Conservation (phyloP, 1,140 invertebrate genomes). For the Rhopalosiphum maidis region DNA sequence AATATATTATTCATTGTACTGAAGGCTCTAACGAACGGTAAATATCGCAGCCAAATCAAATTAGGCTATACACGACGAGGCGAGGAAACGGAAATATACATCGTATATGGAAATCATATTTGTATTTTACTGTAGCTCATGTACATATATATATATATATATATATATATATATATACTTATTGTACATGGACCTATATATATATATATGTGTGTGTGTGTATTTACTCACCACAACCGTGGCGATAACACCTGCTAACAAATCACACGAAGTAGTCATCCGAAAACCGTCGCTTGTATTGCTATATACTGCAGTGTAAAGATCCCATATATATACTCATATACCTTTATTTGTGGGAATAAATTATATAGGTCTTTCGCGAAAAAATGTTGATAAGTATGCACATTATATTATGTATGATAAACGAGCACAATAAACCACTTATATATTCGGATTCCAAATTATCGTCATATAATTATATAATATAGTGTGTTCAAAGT, state of each 20-base stretch:
- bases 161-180: neutral
- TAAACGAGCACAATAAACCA: neutral
- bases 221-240: neutral
- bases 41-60: constrained; percentile 34
- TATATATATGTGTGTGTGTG: neutral
- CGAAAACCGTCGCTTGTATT: neutral
- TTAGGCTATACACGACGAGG: neutral
- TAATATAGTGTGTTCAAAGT: too few relatives aligned
- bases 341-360: neutral
- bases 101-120: constrained; percentile 4
- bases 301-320: neutral
- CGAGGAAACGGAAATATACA: neutral
- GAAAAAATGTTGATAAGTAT: neutral
- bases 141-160: neutral
- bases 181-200: neutral
- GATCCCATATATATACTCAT: neutral
- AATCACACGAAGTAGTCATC: neutral
- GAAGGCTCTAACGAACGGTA: constrained; percentile 54
- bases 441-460: neutral
- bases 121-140: neutral
- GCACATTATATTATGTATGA: neutral
- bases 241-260: neutral
- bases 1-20: constrained; percentile 7
- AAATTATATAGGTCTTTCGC: neutral
- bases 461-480: too few relatives aligned